Conservation (phyloP, 2,888 invertebrate genomes). For the Pimpla rufipes region DNA sequence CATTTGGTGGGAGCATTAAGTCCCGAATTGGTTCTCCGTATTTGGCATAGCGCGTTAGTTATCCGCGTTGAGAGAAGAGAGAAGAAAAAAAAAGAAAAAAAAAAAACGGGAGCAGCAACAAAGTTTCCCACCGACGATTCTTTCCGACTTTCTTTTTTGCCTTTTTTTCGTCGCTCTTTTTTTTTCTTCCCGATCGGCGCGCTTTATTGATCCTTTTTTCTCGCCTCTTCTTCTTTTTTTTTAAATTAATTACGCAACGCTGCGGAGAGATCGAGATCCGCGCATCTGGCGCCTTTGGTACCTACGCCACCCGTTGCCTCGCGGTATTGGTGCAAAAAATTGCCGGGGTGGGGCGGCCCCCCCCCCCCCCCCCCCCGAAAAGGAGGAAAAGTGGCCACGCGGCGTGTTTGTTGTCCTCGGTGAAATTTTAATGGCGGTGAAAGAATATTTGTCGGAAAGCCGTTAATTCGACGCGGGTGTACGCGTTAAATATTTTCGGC, state of each 20-base stretch:
- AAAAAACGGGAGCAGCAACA: neutral
- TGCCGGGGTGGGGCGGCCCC: neutral
- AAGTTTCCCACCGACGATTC: constrained; percentile 6
- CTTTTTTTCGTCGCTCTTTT: neutral
- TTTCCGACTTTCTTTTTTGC: neutral
- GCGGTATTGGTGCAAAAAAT: constrained; percentile 10
- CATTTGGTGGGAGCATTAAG: constrained; percentile 61
- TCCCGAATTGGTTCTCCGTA: constrained; percentile 62
- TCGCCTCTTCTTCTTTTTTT: constrained; percentile 8
- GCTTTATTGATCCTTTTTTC: constrained; percentile 39
- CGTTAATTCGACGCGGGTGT: neutral
- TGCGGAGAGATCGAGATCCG: constrained; percentile 3
- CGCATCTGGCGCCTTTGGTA: constrained; percentile 22
- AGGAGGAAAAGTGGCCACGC: neutral
- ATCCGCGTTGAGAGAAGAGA: constrained; percentile 1
- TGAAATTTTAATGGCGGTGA: constrained; percentile 17
- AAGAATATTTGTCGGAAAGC: neutral
- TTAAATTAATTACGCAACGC: constrained; percentile 31
- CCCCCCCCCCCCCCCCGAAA: no score
- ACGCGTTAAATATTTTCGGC: neutral
- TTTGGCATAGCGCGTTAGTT: constrained; percentile 53
- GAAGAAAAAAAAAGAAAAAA: neutral
- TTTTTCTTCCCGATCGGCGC: constrained; percentile 39
- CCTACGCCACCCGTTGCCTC: neutral
- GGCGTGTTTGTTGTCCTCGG: constrained; percentile 20